Base-by-base conservation (phyloP, 1,140 invertebrate genomes). In the Papilio polytes region DNA sequence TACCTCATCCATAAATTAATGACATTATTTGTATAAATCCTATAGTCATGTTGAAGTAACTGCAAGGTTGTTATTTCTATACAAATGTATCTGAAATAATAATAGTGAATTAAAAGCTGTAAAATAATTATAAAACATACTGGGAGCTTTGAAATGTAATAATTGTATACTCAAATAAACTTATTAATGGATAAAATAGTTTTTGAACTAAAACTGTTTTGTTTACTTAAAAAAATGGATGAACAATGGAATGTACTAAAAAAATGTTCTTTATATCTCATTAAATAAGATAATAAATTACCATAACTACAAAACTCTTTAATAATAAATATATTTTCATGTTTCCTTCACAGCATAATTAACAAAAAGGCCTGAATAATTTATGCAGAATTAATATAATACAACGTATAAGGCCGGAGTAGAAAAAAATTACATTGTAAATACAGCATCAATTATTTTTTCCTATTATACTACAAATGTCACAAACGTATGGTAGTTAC, bases 1-100 rank as follows among this genome's bases (percentile, higher is more conserved):
- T 66, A 78, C 77, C 77, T 78, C 77, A 78, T 78, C 59, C 77
- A 78, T 78, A 46, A 22, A 41, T 78, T 66, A 78, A 15, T 26
- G 41, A 46, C 18, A 15, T 44, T 7, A 59, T 63, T 20, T 41
- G 56, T 36, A 63, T 66, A 41, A 46, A n/a, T 51, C 41, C 44
- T 53, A 48, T 13, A 46, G 20, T 41, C 77, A 78, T 63, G n/a
- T 20, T 63, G 46, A 63, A 6, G 2, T 41, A 63, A 46, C 31
- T 26, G 26, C 26, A 77, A 77, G 12, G 51, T 77, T 26, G 20
- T 26, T 18, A 53, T 56, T 41, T n/a, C 15, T 78, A 41, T 56
- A 26, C 31, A 78, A 46, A 4, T 7, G 31, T 56, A 59, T 59
- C 74, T 78, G 51, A n/a, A 78, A 78, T 41, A 56, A 6, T 18